A percentile compares a stretch with the other conserved stretches of the same genome.
Conservation (phyloP, 2,113 vertebrate genomes). For the Leucopternis melanops region DNA sequence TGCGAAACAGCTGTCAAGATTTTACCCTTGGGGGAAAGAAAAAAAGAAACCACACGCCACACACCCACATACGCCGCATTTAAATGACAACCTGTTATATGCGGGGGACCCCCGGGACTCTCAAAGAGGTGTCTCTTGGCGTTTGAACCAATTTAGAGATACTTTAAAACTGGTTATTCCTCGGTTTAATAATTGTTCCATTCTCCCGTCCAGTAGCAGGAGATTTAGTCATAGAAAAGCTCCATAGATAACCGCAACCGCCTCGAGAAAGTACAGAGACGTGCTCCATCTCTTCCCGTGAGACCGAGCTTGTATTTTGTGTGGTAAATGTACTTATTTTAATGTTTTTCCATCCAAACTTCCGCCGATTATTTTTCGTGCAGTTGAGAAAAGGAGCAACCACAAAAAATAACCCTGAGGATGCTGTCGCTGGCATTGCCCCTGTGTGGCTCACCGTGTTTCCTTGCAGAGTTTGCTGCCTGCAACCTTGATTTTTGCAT, state of each 20-base stretch:
- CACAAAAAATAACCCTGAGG: not conserved
- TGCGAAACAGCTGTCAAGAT: not conserved
- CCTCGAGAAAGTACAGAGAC: not conserved
- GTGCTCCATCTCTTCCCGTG: not conserved
- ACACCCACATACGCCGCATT: not conserved
- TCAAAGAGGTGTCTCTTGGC: not conserved
- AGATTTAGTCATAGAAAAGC: not conserved
- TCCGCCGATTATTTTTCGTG: not conserved
- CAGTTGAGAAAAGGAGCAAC: not conserved
- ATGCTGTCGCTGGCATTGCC: not conserved
- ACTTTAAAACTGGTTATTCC: not conserved
- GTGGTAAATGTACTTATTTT: not conserved
- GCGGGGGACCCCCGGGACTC: not conserved
- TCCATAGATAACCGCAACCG: not conserved
- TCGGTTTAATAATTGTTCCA: not conserved
- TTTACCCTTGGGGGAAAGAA: not conserved
- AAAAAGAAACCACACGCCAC: not conserved
- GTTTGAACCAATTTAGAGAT: not conserved
- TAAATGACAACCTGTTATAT: constrained; percentile 9
- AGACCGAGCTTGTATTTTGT: not conserved
- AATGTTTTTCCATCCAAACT: not conserved
- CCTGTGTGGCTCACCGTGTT: not conserved
- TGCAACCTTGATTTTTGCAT: not conserved
- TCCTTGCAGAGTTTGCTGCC: not conserved
- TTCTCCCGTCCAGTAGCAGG: not conserved